Percentiles rank a stretch among this genome's conserved stretches.
Evolutionary conservation across 1,140 invertebrate species (phyloP).

Genomic region (Calliphora vicina): DNA sequence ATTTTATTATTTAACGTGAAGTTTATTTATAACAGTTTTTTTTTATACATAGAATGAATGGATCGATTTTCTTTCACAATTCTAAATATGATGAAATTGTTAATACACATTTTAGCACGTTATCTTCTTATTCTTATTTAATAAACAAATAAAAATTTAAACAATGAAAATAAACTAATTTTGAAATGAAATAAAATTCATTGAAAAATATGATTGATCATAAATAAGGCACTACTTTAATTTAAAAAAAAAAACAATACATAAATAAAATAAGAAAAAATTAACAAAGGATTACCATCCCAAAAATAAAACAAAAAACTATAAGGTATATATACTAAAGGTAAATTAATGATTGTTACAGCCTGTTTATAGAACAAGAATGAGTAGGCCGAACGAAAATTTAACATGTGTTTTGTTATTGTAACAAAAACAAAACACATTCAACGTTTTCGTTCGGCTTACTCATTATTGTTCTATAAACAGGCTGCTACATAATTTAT

Average conservation of each 20-base stretch:
- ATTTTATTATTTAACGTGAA: background rate
- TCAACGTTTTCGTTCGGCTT: too few relatives aligned
- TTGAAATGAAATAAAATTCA: background rate
- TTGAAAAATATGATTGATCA: background rate
- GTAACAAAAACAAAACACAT: too few relatives aligned
- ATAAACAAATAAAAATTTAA: too few relatives aligned
- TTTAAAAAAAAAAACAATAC: background rate
- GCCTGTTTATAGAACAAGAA: too few relatives aligned
- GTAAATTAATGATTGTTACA: slow-evolving; percentile 37
- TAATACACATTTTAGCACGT: background rate
- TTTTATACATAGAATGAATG: too few relatives aligned
- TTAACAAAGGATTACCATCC: background rate
- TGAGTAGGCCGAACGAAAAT: too few relatives aligned
- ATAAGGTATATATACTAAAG: slow-evolving; percentile 40
- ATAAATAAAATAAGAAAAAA: slow-evolving; percentile 20
- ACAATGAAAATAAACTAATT: too few relatives aligned
- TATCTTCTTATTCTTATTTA: background rate
- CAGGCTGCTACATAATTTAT: slow-evolving; percentile 34
- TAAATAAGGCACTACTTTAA: too few relatives aligned
- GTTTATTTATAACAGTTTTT: background rate
- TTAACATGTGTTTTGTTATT: too few relatives aligned
- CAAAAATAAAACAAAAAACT: background rate
- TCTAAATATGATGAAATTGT: background rate
- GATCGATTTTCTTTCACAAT: too few relatives aligned
- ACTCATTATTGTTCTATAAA: too few relatives aligned